Base-by-base conservation (phyloP, 1,140 invertebrate species). In the Drosophila subobscura region DNA sequence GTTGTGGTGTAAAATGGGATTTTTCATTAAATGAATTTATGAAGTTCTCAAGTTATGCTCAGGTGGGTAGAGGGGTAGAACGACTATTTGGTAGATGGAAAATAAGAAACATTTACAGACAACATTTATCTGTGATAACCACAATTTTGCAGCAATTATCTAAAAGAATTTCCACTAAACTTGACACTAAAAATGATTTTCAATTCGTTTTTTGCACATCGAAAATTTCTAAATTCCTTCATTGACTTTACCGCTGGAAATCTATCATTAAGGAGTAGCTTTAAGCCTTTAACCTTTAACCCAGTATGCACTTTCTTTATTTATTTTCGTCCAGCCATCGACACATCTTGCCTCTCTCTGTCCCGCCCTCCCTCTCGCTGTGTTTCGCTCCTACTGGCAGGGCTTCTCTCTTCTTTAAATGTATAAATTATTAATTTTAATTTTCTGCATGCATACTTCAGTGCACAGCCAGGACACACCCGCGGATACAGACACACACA, bases 361-460 rank as follows among this genome's bases (percentile, higher is more conserved):
- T 50, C 53, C 41, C 27, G 42, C n/a, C 37, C 23, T 41, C 20
- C 20, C 25, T 53, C 41, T 54, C 47, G 46, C 55, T 45, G 29
- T 49, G 50, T 67, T 46, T 64, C 40, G 29, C 33, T 12, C 33
- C 12, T 37, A 4, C 33, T 37, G 33, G 33, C 33, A 1, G 16
- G 16, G 16, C 16, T 20, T 20, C 16, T 37, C 27, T 53, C 56
- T 76, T 72, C 77, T 80, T 83, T 75, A 79, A 70, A 77, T 81
- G 79, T 79, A 90, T 90, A 79, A 90, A 90, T 89, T 90, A 90
- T 90, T 90, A 90, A 90, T 89, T 90, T 90, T 90, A 90, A 90
- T 90, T 90, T 90, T 90, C 89, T 90, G 89, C 89, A 90, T 90
- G 89, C 89, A 85, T 86, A 89, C 79, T 79, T 77, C 78, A 77